A percentile compares a stretch with the other conserved stretches of the same genome.
Evolutionary conservation across 2,113 vertebrate genomes (phyloP).

Genomic region (Rhinogobius similis): DNA sequence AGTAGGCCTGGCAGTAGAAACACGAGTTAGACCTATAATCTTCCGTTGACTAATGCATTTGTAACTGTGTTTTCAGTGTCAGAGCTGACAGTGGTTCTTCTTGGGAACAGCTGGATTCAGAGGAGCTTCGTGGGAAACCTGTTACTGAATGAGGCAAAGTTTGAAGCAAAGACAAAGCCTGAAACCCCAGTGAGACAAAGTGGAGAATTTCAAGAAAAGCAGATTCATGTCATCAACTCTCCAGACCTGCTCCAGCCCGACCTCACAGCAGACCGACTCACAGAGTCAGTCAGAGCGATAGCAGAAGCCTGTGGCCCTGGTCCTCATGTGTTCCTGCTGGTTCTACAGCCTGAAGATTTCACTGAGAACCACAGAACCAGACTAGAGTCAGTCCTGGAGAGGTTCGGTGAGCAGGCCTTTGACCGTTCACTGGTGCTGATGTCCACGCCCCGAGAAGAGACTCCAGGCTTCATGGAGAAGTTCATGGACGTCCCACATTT

Average conservation of each 20-base stretch:
- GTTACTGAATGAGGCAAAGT: background rate
- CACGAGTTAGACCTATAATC: too few relatives aligned
- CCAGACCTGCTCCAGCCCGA: background rate
- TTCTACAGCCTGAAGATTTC: slow-evolving; percentile 8
- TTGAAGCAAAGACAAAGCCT: background rate
- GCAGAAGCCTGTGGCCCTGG: background rate
- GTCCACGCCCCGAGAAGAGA: background rate
- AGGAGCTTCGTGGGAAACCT: background rate
- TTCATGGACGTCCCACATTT: background rate
- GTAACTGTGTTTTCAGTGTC: background rate
- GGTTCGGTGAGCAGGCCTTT: slow-evolving; percentile 4
- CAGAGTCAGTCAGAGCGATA: background rate
- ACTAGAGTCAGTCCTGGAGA: slow-evolving; percentile 12
- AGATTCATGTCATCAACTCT: background rate
- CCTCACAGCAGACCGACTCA: background rate
- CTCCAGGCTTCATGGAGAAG: background rate
- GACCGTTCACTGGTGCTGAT: slow-evolving; percentile 34
- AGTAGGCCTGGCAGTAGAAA: too few relatives aligned
- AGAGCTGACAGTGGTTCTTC: background rate
- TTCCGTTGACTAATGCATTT: background rate
- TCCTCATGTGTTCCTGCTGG: background rate
- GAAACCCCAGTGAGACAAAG: background rate
- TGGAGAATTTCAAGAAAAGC: background rate
- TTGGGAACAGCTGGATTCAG: background rate
- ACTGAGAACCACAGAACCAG: slow-evolving; percentile 18